phyloP scores from a whole-genome alignment of 2,113 vertebrate species.

The Tiliqua scincoides region DNA sequence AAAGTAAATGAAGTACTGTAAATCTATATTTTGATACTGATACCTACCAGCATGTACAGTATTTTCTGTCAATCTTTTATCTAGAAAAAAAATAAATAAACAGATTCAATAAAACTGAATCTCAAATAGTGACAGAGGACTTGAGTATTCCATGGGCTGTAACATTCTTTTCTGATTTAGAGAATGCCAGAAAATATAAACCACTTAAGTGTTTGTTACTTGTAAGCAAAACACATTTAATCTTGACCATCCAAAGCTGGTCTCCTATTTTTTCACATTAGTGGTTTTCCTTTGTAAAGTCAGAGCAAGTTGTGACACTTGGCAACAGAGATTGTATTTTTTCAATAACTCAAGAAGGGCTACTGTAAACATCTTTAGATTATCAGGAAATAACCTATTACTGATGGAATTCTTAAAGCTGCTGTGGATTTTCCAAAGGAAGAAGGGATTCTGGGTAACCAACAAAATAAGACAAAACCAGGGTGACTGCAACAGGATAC shows the following conservation, averaged over 20 bases:
- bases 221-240: background rate
- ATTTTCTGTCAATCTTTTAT: background rate
- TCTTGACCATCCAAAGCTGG: background rate
- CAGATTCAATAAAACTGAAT: no score
- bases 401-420: background rate
- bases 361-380: background rate
- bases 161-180: background rate
- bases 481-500: background rate
- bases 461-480: background rate
- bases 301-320: background rate
- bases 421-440: background rate
- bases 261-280: background rate
- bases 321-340: background rate
- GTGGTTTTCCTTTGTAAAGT: conserved; percentile 6
- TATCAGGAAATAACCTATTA: background rate
- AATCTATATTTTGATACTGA: background rate
- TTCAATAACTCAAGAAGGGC: background rate
- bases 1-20: background rate
- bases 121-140: conserved; percentile 1
- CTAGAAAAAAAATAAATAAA: background rate
- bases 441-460: background rate
- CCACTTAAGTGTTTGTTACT: conserved; percentile 1
- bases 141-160: background rate
- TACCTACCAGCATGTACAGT: no score
- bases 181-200: conserved; percentile 8